Percentiles rank a stretch among this genome's conserved stretches.
These are phyloP conservation scores for Muscicapa adusta DNA, from an alignment of 2,113 vertebrate genomes.

Conservation along the genomic window DNA sequence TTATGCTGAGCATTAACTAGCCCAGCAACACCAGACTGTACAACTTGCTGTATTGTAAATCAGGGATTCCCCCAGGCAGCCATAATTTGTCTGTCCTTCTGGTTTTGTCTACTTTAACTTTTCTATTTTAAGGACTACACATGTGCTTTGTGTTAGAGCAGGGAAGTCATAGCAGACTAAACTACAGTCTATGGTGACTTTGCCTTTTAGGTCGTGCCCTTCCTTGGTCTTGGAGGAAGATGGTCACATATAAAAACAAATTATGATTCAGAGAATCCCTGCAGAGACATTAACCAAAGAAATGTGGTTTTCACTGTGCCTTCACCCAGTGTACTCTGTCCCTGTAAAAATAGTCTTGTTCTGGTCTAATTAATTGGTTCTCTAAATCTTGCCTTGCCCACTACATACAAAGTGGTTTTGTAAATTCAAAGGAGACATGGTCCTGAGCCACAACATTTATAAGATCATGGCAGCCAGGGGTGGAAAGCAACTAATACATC, in stretches of 20 bases:
- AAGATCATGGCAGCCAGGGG: not conserved
- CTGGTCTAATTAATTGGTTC: not conserved
- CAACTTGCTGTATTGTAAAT: not conserved
- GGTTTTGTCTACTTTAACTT: conserved; percentile 33
- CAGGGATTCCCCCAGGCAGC: conserved; percentile 12
- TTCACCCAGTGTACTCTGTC: not conserved
- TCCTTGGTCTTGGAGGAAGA: conserved; percentile 29
- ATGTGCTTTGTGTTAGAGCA: conserved; percentile 54
- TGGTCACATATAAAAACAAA: conserved; percentile 45
- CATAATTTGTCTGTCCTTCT: conserved; percentile 19
- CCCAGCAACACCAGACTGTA: not conserved
- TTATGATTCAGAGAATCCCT: conserved; percentile 46
- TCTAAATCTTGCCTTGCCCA: conserved; percentile 2
- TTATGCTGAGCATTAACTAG: not conserved
- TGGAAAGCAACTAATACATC: conserved; percentile 29
- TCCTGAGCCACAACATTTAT: conserved; percentile 15
- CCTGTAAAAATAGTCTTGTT: conserved; percentile 8
- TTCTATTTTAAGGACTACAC: conserved; percentile 49
- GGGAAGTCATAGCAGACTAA: conserved; percentile 21
- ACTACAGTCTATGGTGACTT: not conserved
- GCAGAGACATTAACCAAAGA: conserved; percentile 6
- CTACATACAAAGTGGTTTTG: conserved; percentile 25
- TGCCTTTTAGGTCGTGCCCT: not conserved
- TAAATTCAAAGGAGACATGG: conserved; percentile 34
- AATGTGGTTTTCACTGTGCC: conserved; percentile 3